These are phyloP conservation scores for Drosophila sp. DNA, from an alignment of 1,140 invertebrate species.

Conservation along the genomic window DNA sequence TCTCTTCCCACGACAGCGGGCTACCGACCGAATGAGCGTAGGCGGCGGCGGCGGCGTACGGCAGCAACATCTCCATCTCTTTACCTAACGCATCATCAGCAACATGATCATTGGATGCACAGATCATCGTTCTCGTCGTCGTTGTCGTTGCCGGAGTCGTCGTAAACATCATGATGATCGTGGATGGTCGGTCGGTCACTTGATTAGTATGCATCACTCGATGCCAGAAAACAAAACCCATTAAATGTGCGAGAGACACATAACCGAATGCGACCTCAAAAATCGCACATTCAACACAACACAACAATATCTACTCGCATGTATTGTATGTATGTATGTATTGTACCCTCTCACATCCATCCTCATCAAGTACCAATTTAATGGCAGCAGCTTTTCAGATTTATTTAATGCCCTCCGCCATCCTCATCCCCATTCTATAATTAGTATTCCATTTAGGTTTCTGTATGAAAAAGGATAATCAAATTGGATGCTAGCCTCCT, in stretches of 20 bases:
- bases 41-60: constrained; percentile 11
- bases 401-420: not conserved
- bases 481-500: constrained; percentile 1
- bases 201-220: constrained; percentile 67
- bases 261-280: constrained; percentile 50
- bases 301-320: constrained; percentile 29
- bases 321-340: no score
- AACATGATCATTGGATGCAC: constrained; percentile 61
- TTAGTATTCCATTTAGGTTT: constrained; percentile 1
- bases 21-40: constrained; percentile 52
- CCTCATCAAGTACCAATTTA: constrained; percentile 68
- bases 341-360: constrained; percentile 21
- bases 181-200: constrained; percentile 15
- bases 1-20: constrained; percentile 62
- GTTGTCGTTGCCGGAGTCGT: constrained; percentile 23
- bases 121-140: constrained; percentile 44
- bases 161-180: constrained; percentile 29
- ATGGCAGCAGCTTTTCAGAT: constrained; percentile 48
- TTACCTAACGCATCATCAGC: constrained; percentile 53
- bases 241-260: constrained; percentile 71
- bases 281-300: constrained; percentile 52
- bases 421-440: constrained; percentile 13
- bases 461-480: constrained; percentile 7
- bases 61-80: constrained; percentile 20
- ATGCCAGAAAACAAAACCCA: constrained; percentile 40